Evolutionary conservation across 2,113 vertebrate genomes (phyloP), one percentile per base, ranked within the genome.

Genomic region (Poeciliopsis retropinna): DNA sequence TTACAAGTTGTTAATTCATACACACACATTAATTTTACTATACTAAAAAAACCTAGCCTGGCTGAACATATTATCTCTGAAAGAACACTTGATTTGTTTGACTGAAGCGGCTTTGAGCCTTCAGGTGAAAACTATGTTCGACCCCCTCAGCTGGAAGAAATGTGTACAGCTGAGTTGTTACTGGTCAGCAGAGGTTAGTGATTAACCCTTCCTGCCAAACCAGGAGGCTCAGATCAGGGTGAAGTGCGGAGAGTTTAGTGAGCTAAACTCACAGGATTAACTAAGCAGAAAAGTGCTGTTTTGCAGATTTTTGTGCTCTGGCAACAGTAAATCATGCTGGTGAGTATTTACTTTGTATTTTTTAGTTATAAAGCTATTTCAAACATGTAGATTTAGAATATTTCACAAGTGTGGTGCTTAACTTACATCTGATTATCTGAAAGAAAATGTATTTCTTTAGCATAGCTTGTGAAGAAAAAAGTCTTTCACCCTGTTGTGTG

Each of bases 121-220:
- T 77, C 73, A 81, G 78, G 71, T 85, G 47, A 73, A 63, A 44
- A 17, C 60, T 41, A 32, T 73, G 29, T 30, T 15, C n/a, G 37
- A 28, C 37, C 62, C n/a, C 68, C 89, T 79, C 85, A 87, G 54
- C 76, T 85, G 91, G 91, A 73, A 89, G 79, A 80, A 85, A 91
- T 91, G 91, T 72, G 86, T 5, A 77, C 17, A 72, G 69, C 77
- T 63, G 66, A 57, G n/a, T 62, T 41, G 63, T 65, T 30, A 60
- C 64, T 81, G 78, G 75, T 83, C 11, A 73, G 70, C 73, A 70
- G 72, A 85, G 75, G 85, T 92, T 84, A 76, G 88, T 83, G 82
- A 92, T 92, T 92, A 93, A 92, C 92, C 90, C 87, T 84, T 92
- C 67, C 77, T 68, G 78, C 73, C 39, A 61, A 81, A 84, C 67